Percentiles rank a stretch among this genome's conserved stretches.
phyloP scores from a whole-genome alignment of 2,888 invertebrate species.

The Drosophila affinis region DNA sequence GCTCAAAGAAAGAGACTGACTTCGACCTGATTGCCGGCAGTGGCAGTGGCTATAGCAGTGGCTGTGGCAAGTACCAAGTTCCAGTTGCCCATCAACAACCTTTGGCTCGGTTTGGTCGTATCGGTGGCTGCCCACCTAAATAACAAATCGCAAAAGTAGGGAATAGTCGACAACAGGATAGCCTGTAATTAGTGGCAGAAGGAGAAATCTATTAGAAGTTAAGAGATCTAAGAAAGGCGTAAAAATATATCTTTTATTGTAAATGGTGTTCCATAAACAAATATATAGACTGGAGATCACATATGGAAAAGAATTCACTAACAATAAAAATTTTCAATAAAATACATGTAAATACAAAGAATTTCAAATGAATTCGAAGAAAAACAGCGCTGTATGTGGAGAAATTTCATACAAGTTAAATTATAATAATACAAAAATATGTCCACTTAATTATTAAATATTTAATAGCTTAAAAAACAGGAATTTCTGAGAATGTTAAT shows the following conservation, averaged over 20 bases:
- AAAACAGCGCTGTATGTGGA: no score
- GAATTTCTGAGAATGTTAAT: no score
- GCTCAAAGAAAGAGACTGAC: slow-evolving; percentile 44
- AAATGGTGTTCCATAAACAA: background rate
- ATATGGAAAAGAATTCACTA: no score
- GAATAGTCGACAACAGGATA: background rate
- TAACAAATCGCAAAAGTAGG: slow-evolving; percentile 1
- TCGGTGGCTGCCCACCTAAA: slow-evolving; percentile 68
- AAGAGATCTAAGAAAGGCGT: no score
- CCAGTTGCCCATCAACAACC: slow-evolving; percentile 67
- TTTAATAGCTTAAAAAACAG: no score
- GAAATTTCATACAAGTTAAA: background rate
- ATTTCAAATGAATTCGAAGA: background rate
- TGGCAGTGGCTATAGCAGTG: slow-evolving; percentile 33
- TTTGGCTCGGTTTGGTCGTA: slow-evolving; percentile 48
- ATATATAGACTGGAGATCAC: background rate
- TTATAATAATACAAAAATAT: no score
- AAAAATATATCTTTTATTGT: no score
- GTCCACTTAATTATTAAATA: no score
- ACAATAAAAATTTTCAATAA: no score
- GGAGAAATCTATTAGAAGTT: no score
- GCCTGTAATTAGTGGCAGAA: background rate
- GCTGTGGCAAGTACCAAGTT: slow-evolving; percentile 56
- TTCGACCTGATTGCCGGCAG: slow-evolving; percentile 77
- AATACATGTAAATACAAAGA: background rate